Evolutionary conservation across 2,113 vertebrate species (phyloP).

Genomic region (Platichthys flesus): DNA sequence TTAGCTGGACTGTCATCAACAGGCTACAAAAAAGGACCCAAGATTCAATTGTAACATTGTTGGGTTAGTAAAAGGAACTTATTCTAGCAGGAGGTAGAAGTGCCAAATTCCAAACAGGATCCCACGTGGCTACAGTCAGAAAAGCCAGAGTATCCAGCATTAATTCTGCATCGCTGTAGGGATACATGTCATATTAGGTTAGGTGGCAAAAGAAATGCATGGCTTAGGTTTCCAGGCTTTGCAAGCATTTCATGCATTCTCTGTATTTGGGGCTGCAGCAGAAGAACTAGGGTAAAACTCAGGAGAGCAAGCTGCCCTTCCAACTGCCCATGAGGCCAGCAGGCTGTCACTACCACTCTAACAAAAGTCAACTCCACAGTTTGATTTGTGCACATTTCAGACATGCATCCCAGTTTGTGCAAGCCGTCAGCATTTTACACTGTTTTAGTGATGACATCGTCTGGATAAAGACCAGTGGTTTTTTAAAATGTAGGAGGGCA

Average conservation of each 20-base stretch:
- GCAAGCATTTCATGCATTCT: conserved; percentile 63
- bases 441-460: conserved; percentile 1
- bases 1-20: conserved; percentile 62
- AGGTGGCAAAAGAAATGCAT: conserved; percentile 59
- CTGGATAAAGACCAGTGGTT: neutral
- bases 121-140: conserved; percentile 62
- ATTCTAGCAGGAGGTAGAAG: conserved; percentile 74
- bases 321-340: conserved; percentile 46
- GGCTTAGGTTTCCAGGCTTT: conserved; percentile 62
- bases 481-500: neutral
- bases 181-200: conserved; percentile 77
- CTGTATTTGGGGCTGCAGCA: conserved; percentile 40
- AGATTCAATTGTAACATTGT: conserved; percentile 78
- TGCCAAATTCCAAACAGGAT: conserved; percentile 68
- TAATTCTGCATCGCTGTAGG: conserved; percentile 71
- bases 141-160: conserved; percentile 66
- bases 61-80: conserved; percentile 64
- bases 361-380: conserved; percentile 52
- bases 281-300: conserved; percentile 57
- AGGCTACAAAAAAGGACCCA: conserved; percentile 57
- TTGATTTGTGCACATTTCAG: conserved; percentile 55
- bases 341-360: conserved; percentile 62
- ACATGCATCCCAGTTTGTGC: conserved; percentile 27
- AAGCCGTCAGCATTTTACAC: conserved; percentile 11
- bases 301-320: conserved; percentile 61